A percentile compares a stretch with the other conserved stretches of the same genome.
Conservation (phyloP, 2,113 vertebrate species). For the Jaculus jaculus region DNA sequence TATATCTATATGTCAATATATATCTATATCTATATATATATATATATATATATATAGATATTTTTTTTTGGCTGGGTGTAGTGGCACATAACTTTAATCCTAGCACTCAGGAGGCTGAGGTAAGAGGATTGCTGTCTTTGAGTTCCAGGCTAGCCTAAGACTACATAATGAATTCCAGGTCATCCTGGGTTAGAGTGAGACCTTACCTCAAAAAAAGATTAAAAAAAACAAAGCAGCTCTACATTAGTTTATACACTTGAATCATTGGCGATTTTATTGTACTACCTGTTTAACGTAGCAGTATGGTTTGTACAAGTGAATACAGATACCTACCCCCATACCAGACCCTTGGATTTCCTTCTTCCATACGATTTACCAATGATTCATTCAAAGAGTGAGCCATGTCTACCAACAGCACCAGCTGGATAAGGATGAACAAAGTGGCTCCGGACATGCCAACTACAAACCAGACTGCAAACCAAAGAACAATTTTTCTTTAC, state of each 20-base stretch:
- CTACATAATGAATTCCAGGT: no score
- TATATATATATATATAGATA: no score
- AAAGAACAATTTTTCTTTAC: conserved; percentile 37
- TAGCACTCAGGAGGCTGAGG: no score
- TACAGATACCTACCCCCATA: conserved; percentile 89
- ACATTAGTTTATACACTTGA: neutral
- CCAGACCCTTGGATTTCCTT: conserved; percentile 90
- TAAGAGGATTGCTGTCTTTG: no score
- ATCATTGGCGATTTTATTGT: neutral
- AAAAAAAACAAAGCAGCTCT: conserved; percentile 23
- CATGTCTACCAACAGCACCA: conserved; percentile 94
- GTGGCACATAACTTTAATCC: no score
- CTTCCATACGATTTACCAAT: conserved; percentile 92
- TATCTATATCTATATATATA: no score
- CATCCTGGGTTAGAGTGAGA: no score
- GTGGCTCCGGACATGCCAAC: conserved; percentile 89
- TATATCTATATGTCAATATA: no score
- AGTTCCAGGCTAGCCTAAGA: no score
- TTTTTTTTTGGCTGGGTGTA: no score
- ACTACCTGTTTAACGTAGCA: neutral
- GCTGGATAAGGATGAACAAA: conserved; percentile 94
- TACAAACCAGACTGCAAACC: conserved; percentile 89
- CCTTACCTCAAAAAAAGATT: no score
- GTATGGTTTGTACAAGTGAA: neutral
- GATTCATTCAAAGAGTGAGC: conserved; percentile 94